Evolutionary conservation across 1,140 invertebrate species (phyloP), one percentile per base, ranked within the genome.

Genomic region (Campodea augens): DNA sequence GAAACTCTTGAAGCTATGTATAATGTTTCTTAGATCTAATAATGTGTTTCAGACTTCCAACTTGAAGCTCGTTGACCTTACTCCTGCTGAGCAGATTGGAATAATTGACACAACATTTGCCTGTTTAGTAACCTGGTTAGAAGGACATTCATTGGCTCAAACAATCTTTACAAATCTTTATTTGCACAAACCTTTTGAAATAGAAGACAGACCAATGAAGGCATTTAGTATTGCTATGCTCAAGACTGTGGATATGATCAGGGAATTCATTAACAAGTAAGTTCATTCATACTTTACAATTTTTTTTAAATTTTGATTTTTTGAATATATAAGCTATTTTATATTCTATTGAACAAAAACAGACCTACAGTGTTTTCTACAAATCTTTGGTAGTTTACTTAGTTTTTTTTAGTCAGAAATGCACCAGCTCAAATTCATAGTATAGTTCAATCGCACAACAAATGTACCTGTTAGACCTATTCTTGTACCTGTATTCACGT

Each of bases 131-230:
- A 89, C 87, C 0, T 95, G 89, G 88, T 61, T 95, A 13, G 87
- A 93, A 64, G 89, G 90, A 0, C 87, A 93, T 59, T 97, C 90
- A 12, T 69, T 96, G 50, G 91, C 89, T 23, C 91, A 97, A 68
- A 97, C 93, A 18, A 80, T 98, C 10, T 96, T 97, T 57, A 97
- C 89, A 7, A 96, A 96, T 64, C 70, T 97, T 23, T 97, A 95
- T 58, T 65, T 97, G 25, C 91, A 97, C 64, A 80, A 90, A 52
- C 89, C 91, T 4, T 71, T 80, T 54, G 64, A 75, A 49, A 88
- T 97, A 50, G 67, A 77, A 54, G 87, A 95, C 58, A 80, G 78
- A 58, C 70, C 75, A 25, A 64, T 97, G 25, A 82, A 79, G 61
- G 78, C 81, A 10, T 95, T 92, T 60, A 86, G 79, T 57, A 78